Evolutionary conservation across 2,113 vertebrate genomes (phyloP), one percentile per base, ranked within the genome.

Genomic region (Pica pica): DNA sequence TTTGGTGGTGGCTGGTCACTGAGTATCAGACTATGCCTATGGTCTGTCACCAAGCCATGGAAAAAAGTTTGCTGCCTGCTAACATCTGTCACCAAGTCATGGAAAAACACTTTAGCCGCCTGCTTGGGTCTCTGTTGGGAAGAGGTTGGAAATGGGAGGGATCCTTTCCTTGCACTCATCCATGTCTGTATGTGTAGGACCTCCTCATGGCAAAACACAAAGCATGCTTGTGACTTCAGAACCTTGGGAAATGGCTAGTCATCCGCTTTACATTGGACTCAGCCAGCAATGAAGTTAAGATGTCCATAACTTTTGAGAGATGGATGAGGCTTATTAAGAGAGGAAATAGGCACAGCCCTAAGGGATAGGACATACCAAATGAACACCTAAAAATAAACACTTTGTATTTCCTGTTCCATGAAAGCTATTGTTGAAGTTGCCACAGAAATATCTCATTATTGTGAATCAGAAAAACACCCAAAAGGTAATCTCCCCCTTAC

Each of bases 321-420:
- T 89, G 68, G 94, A 92, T 78, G 56, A 83, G 60, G 31, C 57
- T 83, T 88, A 52, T 90, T 92, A 87, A 75, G 76, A 86, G 52
- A 95, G 90, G 94, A 96, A 97, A 92, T 49, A 96, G 88, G 71
- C 75, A 88, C 60, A 90, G 76, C 49, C 83, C 77, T 94, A 53
- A 64, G 74, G 73, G n/a, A 93, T 92, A 90, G 80, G 69, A 87
- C 76, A 79, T 52, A 89, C 92, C 79, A 94, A 85, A 74, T 17
- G 47, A 86, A 42, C 24, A 55, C 84, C 86, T 94, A 96, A 95
- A 95, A 96, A 94, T 94, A 97, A 92, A 88, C 47, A 56, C 87
- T 75, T 79, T 68, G 68, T 80, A 83, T 89, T 93, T 94, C 94
- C 92, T 90, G 85, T 96, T 89, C 69, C 31, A 64, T 93, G 16